Base-by-base conservation (phyloP, 2,888 invertebrate species). In the Xanthorhoe spadicearia region DNA sequence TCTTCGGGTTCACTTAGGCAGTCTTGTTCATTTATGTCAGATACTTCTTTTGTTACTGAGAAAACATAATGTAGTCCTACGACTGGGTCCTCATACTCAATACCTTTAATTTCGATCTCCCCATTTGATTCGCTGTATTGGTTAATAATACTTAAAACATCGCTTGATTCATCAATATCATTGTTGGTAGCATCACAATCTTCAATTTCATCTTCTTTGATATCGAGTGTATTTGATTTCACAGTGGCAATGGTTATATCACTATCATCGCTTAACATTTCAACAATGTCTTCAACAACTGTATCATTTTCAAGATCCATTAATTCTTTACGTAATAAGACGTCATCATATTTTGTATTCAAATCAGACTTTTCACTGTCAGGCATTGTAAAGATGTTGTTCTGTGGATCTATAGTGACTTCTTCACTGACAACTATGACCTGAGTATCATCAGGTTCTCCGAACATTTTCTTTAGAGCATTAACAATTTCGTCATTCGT, bases 51-150 rank as follows among this genome's bases (percentile, higher is more conserved):
- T 10, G 74, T 68, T 32, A 85, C 70, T 2, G 87, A 83, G 72
- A 88, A 83, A 8, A 85, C 76, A 70, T 84, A 86, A 67, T 84
- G 85, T 13, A 82, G 83, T 15, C 83, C 85, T 13, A 80, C 76
- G 52, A 79, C 70, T 13, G 86, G 83, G 61, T 85, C 85, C 73
- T 85, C 77, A 68, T 81, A 84, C 55, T 84, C 82, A 35, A 85
- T 81, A 9, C 84, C 87, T 70, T 84, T 84, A 19, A 87, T 50
- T 55, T 61, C 61, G 10, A 57, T 10, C 51, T 51, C 62, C 48
- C 49, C 59, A 55, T 58, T 49, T 28, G 60, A 57, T 48, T 60
- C 55, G 3, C 61, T n/a, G 53, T 69, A 63, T 49, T 67, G 61
- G 6, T 17, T 63, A 43, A 56, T 13, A n/a, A 57, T 61, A 28